Conservation (phyloP, 1,140 invertebrate species). For the Zaprionus lachaisei region DNA sequence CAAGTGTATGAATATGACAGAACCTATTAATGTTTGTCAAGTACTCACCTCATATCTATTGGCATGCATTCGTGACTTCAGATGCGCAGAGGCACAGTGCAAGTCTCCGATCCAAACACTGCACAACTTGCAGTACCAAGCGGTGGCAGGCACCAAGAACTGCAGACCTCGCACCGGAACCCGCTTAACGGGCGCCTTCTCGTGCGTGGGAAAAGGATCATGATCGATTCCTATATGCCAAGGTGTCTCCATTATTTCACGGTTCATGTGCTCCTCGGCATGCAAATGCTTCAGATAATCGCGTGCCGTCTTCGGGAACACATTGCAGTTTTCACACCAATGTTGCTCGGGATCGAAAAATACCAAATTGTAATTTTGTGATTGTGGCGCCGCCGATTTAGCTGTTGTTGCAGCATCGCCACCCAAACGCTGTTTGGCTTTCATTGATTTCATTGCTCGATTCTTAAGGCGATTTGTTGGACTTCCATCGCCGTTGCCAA, state of each 20-base stretch:
- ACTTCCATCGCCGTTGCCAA: conserved; percentile 61
- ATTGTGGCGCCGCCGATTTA: conserved; percentile 20
- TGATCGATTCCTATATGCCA: conserved; percentile 88
- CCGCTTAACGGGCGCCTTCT: conserved; percentile 89
- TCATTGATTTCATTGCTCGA: conserved; percentile 84
- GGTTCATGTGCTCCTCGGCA: conserved; percentile 89
- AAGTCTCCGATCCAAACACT: conserved; percentile 94
- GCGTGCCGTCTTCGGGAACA: conserved; percentile 93
- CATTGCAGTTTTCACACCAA: conserved; percentile 93
- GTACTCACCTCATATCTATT: conserved; percentile 91
- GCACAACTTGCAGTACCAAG: conserved; percentile 95
- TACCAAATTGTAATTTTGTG: conserved; percentile 88
- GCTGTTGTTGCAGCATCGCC: conserved; percentile 32
- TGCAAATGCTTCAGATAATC: conserved; percentile 94
- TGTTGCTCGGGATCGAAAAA: conserved; percentile 95
- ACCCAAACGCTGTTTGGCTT: conserved; percentile 74
- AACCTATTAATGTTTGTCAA: neutral
- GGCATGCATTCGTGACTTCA: conserved; percentile 91
- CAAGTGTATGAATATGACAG: neutral
- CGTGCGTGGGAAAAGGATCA: conserved; percentile 87
- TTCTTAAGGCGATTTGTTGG: conserved; percentile 80
- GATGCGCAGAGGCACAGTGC: conserved; percentile 92
- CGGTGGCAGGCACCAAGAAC: conserved; percentile 92
- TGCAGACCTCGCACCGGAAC: conserved; percentile 93
- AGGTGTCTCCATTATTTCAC: conserved; percentile 89